Conservation (phyloP, 2,797 vertebrate genomes). For the Synaphobranchus kaupii region DNA sequence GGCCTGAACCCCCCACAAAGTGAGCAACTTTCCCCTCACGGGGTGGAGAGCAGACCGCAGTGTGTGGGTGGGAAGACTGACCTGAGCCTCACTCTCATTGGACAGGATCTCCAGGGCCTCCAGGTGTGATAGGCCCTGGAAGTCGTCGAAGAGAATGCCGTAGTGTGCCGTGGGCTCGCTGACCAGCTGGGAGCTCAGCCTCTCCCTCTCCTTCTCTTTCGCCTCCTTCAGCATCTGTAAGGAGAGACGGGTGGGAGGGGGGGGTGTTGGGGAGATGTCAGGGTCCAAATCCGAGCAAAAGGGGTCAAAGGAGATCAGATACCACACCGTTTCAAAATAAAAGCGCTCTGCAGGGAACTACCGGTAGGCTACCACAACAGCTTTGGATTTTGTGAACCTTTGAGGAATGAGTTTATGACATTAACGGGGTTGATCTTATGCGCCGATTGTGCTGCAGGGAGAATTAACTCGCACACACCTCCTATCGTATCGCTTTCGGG, state of each 20-base stretch:
- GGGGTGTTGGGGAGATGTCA: background rate
- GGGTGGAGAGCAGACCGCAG: background rate
- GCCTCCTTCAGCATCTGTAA: slow-evolving; percentile 92
- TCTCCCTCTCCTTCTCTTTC: slow-evolving; percentile 92
- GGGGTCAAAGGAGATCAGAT: background rate
- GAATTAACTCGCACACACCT: background rate
- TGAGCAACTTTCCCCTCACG: background rate
- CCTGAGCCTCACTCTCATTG: slow-evolving; percentile 93
- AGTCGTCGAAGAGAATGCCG: slow-evolving; percentile 94
- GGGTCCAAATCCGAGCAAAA: background rate
- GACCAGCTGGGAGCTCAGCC: slow-evolving; percentile 80
- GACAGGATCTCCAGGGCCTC: slow-evolving; percentile 98
- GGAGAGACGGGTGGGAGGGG: slow-evolving; percentile 34
- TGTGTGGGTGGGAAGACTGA: slow-evolving; percentile 52
- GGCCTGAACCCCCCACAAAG: no score
- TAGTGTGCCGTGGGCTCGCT: slow-evolving; percentile 89
- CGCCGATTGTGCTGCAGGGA: background rate
- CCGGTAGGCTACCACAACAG: background rate
- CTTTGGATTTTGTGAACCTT: background rate
- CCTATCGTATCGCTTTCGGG: background rate
- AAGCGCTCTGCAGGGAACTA: background rate
- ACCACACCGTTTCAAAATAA: background rate
- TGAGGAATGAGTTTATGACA: background rate
- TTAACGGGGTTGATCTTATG: background rate
- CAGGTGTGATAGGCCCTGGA: slow-evolving; percentile 94